phyloP scores from a whole-genome alignment of 2,888 invertebrate species.

The Pyrgus malvae region DNA sequence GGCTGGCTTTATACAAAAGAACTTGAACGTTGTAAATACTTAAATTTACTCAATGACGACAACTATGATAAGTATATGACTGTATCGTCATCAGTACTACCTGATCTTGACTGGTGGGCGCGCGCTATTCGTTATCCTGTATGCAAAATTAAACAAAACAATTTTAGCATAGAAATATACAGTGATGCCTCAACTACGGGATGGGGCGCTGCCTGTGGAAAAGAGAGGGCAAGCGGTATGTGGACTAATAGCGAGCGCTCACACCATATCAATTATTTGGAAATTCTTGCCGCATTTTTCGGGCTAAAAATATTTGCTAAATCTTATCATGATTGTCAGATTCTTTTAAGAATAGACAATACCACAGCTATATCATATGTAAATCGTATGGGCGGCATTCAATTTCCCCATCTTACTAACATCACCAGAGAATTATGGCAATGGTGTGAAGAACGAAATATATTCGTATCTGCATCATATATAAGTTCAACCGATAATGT shows the following conservation, averaged over 20 bases:
- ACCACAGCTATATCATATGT: slow-evolving; percentile 31
- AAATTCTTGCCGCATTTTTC: slow-evolving; percentile 28
- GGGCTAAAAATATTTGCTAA: slow-evolving; percentile 25
- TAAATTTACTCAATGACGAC: slow-evolving; percentile 13
- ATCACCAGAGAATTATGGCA: slow-evolving; percentile 27
- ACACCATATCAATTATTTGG: slow-evolving; percentile 13
- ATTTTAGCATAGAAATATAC: background rate
- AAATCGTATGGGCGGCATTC: slow-evolving; percentile 32
- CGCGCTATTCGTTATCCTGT: background rate
- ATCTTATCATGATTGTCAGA: background rate
- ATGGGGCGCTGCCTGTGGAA: background rate
- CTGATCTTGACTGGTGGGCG: background rate
- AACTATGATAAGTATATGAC: background rate
- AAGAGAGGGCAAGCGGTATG: background rate
- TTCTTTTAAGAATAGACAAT: slow-evolving; percentile 28
- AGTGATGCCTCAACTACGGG: slow-evolving; percentile 1
- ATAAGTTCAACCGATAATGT: background rate
- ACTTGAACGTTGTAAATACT: slow-evolving; percentile 21
- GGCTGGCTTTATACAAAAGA: slow-evolving; percentile 42
- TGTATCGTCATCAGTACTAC: background rate
- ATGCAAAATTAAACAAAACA: background rate
- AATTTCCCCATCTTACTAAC: slow-evolving; percentile 18
- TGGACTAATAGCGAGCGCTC: background rate
- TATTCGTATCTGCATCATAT: slow-evolving; percentile 7
- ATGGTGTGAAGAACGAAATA: slow-evolving; percentile 25